Conservation (phyloP, 1,140 invertebrate species). For the Ladona fulva region DNA sequence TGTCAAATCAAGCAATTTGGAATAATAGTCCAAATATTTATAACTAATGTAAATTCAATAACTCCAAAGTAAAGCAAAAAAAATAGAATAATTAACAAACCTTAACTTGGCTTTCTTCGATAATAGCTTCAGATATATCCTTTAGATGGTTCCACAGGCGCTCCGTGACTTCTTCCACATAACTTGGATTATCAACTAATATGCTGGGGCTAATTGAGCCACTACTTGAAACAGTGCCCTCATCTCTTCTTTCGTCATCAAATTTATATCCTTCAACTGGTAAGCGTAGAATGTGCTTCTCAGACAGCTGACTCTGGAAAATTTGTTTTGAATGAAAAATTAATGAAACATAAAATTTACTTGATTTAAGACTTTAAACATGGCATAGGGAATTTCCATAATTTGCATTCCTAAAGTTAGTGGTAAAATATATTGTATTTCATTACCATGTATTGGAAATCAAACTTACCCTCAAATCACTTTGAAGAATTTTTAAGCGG, state of each 20-base stretch:
- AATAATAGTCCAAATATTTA: no score
- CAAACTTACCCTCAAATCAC: slow-evolving; percentile 52
- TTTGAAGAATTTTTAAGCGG: slow-evolving; percentile 56
- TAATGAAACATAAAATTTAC: no score
- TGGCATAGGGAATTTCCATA: no score
- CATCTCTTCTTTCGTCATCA: neutral
- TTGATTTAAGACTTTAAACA: no score
- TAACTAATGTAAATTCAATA: no score
- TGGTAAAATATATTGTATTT: no score
- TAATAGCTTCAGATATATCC: slow-evolving; percentile 47
- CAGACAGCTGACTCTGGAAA: slow-evolving; percentile 45
- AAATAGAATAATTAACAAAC: slow-evolving; percentile 22
- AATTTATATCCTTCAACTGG: slow-evolving; percentile 39
- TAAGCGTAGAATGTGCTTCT: slow-evolving; percentile 51
- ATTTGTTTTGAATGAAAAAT: neutral
- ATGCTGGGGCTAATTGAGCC: neutral
- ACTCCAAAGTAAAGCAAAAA: no score
- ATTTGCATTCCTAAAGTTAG: no score
- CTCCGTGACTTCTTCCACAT: slow-evolving; percentile 47
- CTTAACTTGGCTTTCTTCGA: slow-evolving; percentile 42
- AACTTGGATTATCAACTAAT: slow-evolving; percentile 32
- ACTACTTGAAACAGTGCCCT: neutral
- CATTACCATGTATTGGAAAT: neutral
- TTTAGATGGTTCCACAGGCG: slow-evolving; percentile 41
- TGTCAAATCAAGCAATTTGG: no score